Evolutionary conservation across 2,113 vertebrate species (phyloP), one percentile per base, ranked within the genome.

Genomic region (Cyphomyrus plagiostoma): DNA sequence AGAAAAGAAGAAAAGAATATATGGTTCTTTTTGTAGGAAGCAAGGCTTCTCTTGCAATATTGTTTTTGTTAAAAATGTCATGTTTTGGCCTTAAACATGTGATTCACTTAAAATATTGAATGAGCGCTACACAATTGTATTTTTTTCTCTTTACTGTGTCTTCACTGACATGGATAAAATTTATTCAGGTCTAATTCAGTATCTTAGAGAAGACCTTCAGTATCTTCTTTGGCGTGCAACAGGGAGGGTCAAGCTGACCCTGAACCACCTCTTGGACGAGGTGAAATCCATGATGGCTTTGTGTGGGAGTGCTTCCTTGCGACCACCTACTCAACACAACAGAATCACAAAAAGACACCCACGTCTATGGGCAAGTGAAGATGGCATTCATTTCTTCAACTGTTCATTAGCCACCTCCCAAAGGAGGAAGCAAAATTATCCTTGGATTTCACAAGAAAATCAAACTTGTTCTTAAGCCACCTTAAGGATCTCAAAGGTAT

Each of bases 401-500:
- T 92, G 86, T 91, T 91, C 56, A 94, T 95, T 95, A 94, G 92
- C 94, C 95, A 93, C 93, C 92, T 91, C 87, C 89, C 85, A 82
- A 94, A 95, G 88, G 89, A 50, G 90, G 89, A 95, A 94, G 92
- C 94, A 95, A 35, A 53, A 96, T 96, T 96, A 95, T 93, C 92
- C 52, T 92, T 87, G 87, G 92, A 92, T 94, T 95, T 95, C 92
- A 90, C 89, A 94, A 95, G 53, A 94, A 95, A 96, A 95, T 95
- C 92, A 94, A 42, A 94, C 94, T 95, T 94, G 95, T 95, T 96
- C 96, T 95, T 93, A 93, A 92, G 94, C 94, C 46, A 48, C 46
- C 46, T 48, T 48, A 48, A 48, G 56, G 94, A 95, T 93, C 95
- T 95, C 93, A 95, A 95, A 95, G 94, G 93, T 94, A 92, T 93